These are phyloP conservation scores for Orientallactaga sibirica DNA, from an alignment of 2,797 vertebrate species.

Conservation along the genomic window DNA sequence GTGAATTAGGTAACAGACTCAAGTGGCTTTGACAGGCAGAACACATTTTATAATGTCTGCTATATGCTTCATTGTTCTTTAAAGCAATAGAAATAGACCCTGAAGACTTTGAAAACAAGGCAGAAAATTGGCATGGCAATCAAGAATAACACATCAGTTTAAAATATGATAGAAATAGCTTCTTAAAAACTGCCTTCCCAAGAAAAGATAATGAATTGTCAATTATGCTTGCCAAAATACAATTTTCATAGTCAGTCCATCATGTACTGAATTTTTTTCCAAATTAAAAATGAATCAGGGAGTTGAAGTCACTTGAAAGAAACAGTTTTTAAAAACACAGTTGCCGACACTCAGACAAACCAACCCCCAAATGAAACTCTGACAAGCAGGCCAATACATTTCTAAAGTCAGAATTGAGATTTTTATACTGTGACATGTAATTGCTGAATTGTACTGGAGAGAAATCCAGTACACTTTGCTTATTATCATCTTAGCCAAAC, in stretches of 20 bases:
- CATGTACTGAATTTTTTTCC: conserved; percentile 4
- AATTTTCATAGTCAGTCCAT: conserved; percentile 26
- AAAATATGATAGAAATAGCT: conserved; percentile 51
- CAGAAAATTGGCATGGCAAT: conserved; percentile 16
- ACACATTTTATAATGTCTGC: conserved; percentile 46
- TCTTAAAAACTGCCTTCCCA: conserved; percentile 51
- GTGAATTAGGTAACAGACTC: conserved; percentile 58
- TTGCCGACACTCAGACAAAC: conserved; percentile 20
- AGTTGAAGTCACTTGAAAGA: conserved; percentile 64
- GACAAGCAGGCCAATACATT: conserved; percentile 5
- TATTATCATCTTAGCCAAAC: conserved; percentile 15
- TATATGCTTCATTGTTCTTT: conserved; percentile 39
- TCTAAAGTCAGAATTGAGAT: conserved; percentile 51
- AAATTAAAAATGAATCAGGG: conserved; percentile 59
- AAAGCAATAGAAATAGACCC: conserved; percentile 34
- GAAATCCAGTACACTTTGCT: conserved; percentile 36
- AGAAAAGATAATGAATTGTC: conserved; percentile 56
- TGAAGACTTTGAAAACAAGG: conserved; percentile 50
- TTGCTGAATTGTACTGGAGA: conserved; percentile 4
- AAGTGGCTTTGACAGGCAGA: conserved; percentile 29
- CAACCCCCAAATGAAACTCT: conserved; percentile 18
- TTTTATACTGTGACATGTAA: conserved; percentile 30
- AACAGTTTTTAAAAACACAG: conserved; percentile 19
- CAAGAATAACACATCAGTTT: conserved; percentile 51
- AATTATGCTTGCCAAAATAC: conserved; percentile 54